Conservation (phyloP, 2,797 vertebrate genomes). For the Premnoplex brunnescens region DNA sequence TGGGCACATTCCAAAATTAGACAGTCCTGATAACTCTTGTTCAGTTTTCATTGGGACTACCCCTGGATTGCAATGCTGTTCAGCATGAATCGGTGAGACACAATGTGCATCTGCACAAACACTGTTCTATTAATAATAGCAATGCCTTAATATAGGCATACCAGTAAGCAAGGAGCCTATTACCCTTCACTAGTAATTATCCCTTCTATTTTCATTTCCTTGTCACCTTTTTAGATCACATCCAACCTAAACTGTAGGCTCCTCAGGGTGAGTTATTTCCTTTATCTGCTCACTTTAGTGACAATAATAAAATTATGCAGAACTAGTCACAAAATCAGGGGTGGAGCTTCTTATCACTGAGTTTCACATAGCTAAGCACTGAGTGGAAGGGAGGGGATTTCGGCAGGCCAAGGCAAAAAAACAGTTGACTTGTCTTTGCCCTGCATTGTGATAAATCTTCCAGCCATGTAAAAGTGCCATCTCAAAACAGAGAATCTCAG, state of each 20-base stretch:
- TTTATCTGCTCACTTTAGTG: not conserved
- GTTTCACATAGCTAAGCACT: not conserved
- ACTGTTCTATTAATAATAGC: not conserved
- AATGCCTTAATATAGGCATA: not conserved
- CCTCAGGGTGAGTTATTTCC: not conserved
- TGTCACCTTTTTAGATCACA: not conserved
- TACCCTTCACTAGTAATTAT: not conserved
- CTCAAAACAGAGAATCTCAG: not conserved
- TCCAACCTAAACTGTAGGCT: not conserved
- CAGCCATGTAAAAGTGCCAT: not conserved
- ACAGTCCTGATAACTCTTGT: not conserved
- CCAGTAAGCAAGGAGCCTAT: not conserved
- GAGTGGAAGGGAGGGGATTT: not conserved
- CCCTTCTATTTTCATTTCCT: not conserved
- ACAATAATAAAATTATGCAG: not conserved
- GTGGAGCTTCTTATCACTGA: not conserved
- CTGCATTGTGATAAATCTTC: not conserved
- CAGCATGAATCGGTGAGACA: not conserved
- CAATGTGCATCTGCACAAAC: not conserved
- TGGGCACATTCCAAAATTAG: not conserved
- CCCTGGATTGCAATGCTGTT: not conserved
- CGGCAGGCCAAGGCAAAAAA: not conserved
- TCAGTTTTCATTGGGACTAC: not conserved
- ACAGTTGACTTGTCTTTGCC: not conserved
- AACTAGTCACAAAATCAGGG: not conserved